Evolutionary conservation across 2,797 vertebrate genomes (phyloP), one percentile per base, ranked within the genome.

Genomic region (Pygocentrus nattereri): DNA sequence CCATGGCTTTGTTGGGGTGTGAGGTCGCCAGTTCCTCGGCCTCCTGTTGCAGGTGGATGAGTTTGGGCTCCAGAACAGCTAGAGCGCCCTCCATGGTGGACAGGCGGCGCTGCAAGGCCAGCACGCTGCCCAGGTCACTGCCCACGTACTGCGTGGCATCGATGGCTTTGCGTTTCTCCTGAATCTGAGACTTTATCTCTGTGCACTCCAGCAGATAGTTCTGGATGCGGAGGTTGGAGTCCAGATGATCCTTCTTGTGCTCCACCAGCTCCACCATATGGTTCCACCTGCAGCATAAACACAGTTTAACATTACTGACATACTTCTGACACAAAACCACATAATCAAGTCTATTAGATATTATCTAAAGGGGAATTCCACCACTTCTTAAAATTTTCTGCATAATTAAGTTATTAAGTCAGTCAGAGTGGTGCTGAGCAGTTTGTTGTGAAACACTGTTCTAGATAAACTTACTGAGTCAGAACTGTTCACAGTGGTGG

Each of bases 191-290:
- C 82, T 96, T 96, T 88, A 99, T 96, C 92, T 99, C 98, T 0
- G 88, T 79, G 58, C 97, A 98, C 85, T 99, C 97, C 88, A 99
- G 92, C 4, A 97, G 93, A 85, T 98, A 98, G 92, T 97, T 99
- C 93, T 99, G 97, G 86, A 99, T 95, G 11, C 95, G 94, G 21
- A 97, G 86, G 82, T 97, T 95, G 0, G 96, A 95, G 88, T 93
- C 93, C 12, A 98, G 87, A 54, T 97, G 96, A 47, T 91, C 92
- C 76, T 99, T 99, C 91, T 96, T 97, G 80, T 85, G 90, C 82
- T 98, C 96, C 25, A 99, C 97, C 90, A 99, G 90, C 90, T 97
- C 96, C 83, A 99, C 97, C 0, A 99, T 98, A 21, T 94, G 92
- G 90, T 98, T 98, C 98, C 97, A 98, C 90, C 97, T 99, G 89